Percentiles rank a stretch among this genome's conserved stretches.
phyloP scores from a whole-genome alignment of 2,113 vertebrate species.

The Lichenostomus cassidix region DNA sequence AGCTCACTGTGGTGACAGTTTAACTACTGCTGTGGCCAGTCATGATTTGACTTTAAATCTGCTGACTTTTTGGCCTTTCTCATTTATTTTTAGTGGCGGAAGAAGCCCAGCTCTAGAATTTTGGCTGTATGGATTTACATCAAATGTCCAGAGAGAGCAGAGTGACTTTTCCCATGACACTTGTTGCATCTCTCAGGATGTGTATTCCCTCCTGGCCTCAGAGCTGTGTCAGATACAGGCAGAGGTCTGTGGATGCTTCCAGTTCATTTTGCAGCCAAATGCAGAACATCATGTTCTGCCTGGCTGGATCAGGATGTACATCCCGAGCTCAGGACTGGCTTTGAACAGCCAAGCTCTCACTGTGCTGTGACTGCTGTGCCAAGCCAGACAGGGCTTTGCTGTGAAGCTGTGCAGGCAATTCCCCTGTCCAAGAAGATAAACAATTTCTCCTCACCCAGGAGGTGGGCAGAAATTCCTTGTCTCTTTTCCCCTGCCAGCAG shows the following conservation, averaged over 20 bases:
- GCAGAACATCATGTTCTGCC: background rate
- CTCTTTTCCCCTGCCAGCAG: background rate
- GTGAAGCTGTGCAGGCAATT: background rate
- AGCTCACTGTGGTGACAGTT: background rate
- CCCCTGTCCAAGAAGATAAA: background rate
- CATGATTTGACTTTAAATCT: background rate
- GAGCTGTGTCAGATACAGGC: background rate
- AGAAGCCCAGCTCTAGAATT: background rate
- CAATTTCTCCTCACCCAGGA: background rate
- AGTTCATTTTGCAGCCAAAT: background rate
- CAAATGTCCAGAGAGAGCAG: background rate
- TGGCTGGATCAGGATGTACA: background rate
- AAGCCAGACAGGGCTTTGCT: background rate
- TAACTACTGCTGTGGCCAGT: background rate
- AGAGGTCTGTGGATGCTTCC: background rate
- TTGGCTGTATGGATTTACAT: background rate
- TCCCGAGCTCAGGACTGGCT: background rate
- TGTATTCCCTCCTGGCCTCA: background rate
- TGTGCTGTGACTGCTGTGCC: background rate
- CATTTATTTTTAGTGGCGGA: slow-evolving; percentile 31
- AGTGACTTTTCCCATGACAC: slow-evolving; percentile 54
- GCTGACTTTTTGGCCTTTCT: slow-evolving; percentile 5
- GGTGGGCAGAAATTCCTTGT: background rate
- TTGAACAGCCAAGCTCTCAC: background rate
- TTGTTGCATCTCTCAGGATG: background rate